phyloP scores from a whole-genome alignment of 2,113 vertebrate species.

The Jacana jacana region DNA sequence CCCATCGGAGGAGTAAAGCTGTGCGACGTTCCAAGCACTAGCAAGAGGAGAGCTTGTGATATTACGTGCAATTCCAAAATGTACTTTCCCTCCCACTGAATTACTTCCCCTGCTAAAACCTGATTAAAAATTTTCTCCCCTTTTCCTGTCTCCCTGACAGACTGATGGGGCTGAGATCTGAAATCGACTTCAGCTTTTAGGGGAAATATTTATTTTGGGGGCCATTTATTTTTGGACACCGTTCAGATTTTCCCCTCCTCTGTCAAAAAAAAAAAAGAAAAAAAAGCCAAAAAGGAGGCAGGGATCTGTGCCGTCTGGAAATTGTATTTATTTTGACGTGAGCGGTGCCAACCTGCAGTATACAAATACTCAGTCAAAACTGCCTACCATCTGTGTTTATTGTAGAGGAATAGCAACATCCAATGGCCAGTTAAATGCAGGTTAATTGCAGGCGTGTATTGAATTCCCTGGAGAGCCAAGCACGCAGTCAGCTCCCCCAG shows the following conservation, averaged over 20 bases:
- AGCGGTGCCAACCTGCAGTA: conserved; percentile 60
- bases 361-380: conserved; percentile 59
- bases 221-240: not conserved
- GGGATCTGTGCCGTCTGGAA: conserved; percentile 34
- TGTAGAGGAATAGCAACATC: conserved; percentile 22
- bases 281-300: not conserved
- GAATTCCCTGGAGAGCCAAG: conserved; percentile 37
- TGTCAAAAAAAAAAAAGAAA: not conserved
- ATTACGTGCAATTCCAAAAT: conserved; percentile 55
- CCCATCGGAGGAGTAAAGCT: conserved; percentile 8
- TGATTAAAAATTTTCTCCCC: not conserved
- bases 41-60: conserved; percentile 35
- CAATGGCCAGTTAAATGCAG: conserved; percentile 51
- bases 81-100: conserved; percentile 44
- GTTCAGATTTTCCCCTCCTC: not conserved
- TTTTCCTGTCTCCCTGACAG: conserved; percentile 11
- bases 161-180: conserved; percentile 17
- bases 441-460: conserved; percentile 40
- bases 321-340: conserved; percentile 64
- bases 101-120: conserved; percentile 23
- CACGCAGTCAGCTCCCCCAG: not conserved
- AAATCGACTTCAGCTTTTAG: conserved; percentile 20
- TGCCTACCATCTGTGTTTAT: conserved; percentile 56
- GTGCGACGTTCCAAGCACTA: not conserved
- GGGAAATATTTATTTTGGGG: conserved; percentile 24